Conservation (phyloP, 2,888 invertebrate species). For the Drosophila greeni region DNA sequence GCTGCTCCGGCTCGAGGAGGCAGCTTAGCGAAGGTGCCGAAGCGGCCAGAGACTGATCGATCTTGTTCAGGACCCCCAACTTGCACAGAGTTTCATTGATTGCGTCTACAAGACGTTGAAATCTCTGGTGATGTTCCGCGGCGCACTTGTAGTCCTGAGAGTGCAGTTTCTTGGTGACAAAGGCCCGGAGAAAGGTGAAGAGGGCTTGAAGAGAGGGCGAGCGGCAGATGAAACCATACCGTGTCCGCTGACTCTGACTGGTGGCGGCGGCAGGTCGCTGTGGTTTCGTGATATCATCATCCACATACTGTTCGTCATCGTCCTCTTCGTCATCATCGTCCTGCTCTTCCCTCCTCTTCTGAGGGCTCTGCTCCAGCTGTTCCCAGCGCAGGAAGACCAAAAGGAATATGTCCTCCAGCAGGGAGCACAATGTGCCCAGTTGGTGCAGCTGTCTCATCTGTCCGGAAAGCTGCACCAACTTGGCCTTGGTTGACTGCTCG, state of each 20-base stretch:
- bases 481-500: constrained; percentile 47
- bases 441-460: constrained; percentile 74
- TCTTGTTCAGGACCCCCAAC: constrained; percentile 74
- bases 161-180: constrained; percentile 75
- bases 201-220: constrained; percentile 64
- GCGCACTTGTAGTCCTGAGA: constrained; percentile 75
- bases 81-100: constrained; percentile 77
- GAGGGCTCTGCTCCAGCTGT: constrained; percentile 54
- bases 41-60: constrained; percentile 60
- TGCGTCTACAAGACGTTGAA: constrained; percentile 70
- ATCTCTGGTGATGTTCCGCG: constrained; percentile 64
- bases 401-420: constrained; percentile 75
- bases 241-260: constrained; percentile 29
- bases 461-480: constrained; percentile 63
- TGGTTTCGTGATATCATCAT: constrained; percentile 45
- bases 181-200: constrained; percentile 72
- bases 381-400: constrained; percentile 77
- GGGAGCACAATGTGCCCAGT: constrained; percentile 66
- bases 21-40: constrained; percentile 48
- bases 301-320: constrained; percentile 61
- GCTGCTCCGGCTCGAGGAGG: constrained; percentile 70
- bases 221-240: constrained; percentile 74
- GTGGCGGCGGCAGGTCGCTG: constrained; percentile 29
- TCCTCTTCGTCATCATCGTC: constrained; percentile 43
- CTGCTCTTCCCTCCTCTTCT: constrained; percentile 33